phyloP scores from a whole-genome alignment of 2,797 vertebrate genomes.

The Rhinatrema bivittatum region DNA sequence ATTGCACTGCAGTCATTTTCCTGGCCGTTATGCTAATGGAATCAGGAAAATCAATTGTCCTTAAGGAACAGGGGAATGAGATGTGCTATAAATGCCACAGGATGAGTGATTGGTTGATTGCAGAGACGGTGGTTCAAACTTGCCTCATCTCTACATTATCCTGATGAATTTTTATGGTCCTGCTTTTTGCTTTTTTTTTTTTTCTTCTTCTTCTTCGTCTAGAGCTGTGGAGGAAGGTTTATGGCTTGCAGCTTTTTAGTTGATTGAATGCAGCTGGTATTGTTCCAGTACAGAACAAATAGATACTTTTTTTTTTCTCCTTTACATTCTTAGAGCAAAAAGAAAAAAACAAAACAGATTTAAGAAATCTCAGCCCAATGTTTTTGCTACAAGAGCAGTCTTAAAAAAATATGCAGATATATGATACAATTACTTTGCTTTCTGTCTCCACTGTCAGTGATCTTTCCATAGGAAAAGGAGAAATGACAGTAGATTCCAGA shows the following conservation, averaged over 20 bases:
- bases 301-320: slow-evolving; percentile 71
- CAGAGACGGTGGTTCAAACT: slow-evolving; percentile 61
- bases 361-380: slow-evolving; percentile 56
- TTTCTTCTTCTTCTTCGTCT: not conserved
- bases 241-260: slow-evolving; percentile 75
- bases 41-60: slow-evolving; percentile 87
- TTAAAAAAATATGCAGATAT: slow-evolving; percentile 65
- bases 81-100: slow-evolving; percentile 83
- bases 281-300: slow-evolving; percentile 74
- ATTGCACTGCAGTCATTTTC: slow-evolving; percentile 77
- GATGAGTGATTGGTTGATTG: slow-evolving; percentile 80
- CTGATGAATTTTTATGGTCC: slow-evolving; percentile 78
- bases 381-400: slow-evolving; percentile 61
- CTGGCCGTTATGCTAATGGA: slow-evolving; percentile 82
- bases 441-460: slow-evolving; percentile 42
- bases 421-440: slow-evolving; percentile 53
- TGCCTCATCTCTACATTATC: slow-evolving; percentile 74
- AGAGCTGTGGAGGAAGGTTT: slow-evolving; percentile 69
- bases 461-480: slow-evolving; percentile 50
- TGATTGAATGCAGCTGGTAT: slow-evolving; percentile 78
- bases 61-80: slow-evolving; percentile 85
- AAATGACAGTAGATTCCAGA: slow-evolving; percentile 42
- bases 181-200: slow-evolving; percentile 57
- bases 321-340: slow-evolving; percentile 55
- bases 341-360: slow-evolving; percentile 58